These are phyloP conservation scores for Luperina nickerlii DNA, from an alignment of 2,888 invertebrate genomes.

Conservation along the genomic window DNA sequence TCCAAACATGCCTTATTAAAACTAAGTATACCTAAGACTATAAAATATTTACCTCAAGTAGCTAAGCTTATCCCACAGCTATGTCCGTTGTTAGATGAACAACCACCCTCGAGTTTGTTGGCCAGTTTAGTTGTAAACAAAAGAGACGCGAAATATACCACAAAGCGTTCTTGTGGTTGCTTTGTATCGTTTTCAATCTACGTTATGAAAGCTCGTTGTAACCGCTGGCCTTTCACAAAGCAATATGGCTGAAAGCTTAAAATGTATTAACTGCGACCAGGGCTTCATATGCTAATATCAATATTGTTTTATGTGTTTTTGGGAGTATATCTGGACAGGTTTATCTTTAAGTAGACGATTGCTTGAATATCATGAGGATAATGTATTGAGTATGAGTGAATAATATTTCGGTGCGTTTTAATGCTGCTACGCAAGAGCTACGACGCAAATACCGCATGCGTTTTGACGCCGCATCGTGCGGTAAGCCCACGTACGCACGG, in stretches of 20 bases:
- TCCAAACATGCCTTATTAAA: slow-evolving; percentile 49
- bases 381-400: not conserved
- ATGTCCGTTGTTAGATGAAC: slow-evolving; percentile 75
- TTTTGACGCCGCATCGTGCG: not conserved
- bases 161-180: slow-evolving; percentile 87
- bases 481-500: no score
- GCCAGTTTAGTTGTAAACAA: slow-evolving; percentile 72
- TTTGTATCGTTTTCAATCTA: slow-evolving; percentile 87
- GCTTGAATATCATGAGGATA: slow-evolving; percentile 15
- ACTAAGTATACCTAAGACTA: slow-evolving; percentile 24
- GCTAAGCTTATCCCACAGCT: slow-evolving; percentile 64
- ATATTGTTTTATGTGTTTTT: slow-evolving; percentile 61
- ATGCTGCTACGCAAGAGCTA: not conserved
- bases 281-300: slow-evolving; percentile 63
- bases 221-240: slow-evolving; percentile 83
- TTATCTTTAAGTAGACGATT: slow-evolving; percentile 50
- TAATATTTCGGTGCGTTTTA: not conserved
- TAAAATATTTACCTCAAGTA: slow-evolving; percentile 45
- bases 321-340: slow-evolving; percentile 42
- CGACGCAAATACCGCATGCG: no score
- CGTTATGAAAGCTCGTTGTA: slow-evolving; percentile 84
- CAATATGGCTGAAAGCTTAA: slow-evolving; percentile 87
- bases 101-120: slow-evolving; percentile 71
- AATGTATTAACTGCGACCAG: slow-evolving; percentile 79
- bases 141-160: slow-evolving; percentile 84